Evolutionary conservation across 2,797 vertebrate species (phyloP).

Genomic region (Hafferia zeledoni): DNA sequence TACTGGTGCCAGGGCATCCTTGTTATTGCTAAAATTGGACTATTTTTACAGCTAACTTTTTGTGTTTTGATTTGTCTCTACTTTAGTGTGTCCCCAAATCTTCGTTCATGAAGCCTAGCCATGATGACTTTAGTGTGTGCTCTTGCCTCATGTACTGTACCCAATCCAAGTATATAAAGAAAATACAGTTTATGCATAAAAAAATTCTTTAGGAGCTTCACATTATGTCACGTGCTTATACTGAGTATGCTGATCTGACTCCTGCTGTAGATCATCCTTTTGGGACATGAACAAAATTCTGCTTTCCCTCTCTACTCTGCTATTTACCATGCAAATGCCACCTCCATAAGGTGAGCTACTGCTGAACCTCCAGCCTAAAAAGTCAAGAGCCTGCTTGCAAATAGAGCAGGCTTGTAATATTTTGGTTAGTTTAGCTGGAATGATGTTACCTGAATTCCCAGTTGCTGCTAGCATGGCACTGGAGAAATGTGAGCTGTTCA

Average conservation of each 20-base stretch:
- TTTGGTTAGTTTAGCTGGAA: background rate
- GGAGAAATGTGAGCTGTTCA: rapidly evolving
- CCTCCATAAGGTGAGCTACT: background rate
- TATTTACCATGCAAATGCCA: background rate
- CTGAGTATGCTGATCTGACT: background rate
- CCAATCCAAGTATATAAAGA: background rate
- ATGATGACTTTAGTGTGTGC: rapidly evolving
- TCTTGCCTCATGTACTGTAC: background rate
- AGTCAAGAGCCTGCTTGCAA: background rate
- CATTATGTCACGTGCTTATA: background rate
- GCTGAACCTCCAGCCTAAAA: background rate
- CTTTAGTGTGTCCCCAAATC: background rate
- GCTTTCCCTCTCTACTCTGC: background rate
- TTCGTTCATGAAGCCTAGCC: no score
- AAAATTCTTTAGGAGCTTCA: background rate
- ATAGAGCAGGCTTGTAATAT: background rate
- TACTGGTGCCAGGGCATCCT: background rate
- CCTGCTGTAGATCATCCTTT: background rate
- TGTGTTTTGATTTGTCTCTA: background rate
- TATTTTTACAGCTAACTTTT: background rate
- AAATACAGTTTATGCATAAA: background rate
- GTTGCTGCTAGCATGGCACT: background rate
- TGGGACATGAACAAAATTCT: background rate
- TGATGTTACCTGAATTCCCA: rapidly evolving
- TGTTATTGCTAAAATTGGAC: background rate